Conservation (phyloP, 2,113 vertebrate genomes). For the Anguilla japonica region DNA sequence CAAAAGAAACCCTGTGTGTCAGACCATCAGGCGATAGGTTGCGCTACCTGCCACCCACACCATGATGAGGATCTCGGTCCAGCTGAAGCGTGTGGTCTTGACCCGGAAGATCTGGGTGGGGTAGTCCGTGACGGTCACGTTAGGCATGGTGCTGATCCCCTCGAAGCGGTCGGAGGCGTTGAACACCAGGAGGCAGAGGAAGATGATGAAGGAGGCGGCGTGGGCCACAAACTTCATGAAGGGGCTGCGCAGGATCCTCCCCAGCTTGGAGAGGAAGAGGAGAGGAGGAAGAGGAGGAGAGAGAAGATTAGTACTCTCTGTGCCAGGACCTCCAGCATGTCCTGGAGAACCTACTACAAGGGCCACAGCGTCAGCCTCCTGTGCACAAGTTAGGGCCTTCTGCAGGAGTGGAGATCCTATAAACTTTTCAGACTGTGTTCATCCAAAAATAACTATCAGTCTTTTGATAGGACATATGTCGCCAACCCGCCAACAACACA, state of each 20-base stretch:
- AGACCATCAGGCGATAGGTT: neutral
- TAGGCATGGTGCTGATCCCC: conserved; percentile 78
- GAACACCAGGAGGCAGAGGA: conserved; percentile 85
- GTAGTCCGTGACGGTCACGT: conserved; percentile 81
- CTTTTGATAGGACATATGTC: no score
- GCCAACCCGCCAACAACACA: no score
- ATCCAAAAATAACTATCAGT: no score
- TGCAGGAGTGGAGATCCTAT: no score
- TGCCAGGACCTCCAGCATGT: neutral
- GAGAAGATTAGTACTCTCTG: neutral
- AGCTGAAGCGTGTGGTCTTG: conserved; percentile 84
- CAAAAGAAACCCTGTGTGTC: neutral
- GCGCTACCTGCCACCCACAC: conserved; percentile 81
- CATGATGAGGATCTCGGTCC: conserved; percentile 90
- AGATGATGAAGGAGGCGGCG: conserved; percentile 87
- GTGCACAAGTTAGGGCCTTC: neutral
- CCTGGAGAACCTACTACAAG: neutral
- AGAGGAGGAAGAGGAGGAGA: neutral
- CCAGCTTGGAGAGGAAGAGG: conserved; percentile 64
- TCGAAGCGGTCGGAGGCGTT: conserved; percentile 87
- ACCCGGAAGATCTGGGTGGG: conserved; percentile 86
- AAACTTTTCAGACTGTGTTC: no score
- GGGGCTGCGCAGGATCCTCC: conserved; percentile 81
- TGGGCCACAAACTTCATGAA: conserved; percentile 92
- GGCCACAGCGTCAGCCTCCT: neutral